A percentile compares a stretch with the other conserved stretches of the same genome.
phyloP scores from a whole-genome alignment of 2,888 invertebrate species.

The Noctua comes region DNA sequence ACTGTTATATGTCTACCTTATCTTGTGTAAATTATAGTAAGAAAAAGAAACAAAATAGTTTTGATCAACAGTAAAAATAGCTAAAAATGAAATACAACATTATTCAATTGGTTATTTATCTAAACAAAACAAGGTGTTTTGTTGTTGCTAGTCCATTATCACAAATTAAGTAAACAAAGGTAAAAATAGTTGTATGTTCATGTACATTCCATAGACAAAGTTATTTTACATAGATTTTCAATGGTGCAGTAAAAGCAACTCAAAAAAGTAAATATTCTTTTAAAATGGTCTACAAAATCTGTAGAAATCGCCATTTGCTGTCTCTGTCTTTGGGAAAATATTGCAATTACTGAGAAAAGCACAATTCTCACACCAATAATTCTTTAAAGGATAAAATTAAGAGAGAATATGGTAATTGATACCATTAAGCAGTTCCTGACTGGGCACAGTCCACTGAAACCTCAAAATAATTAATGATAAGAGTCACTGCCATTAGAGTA shows the following conservation, averaged over 20 bases:
- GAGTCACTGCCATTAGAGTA: neutral
- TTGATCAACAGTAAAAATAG: neutral
- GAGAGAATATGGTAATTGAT: neutral
- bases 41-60: conserved; percentile 2
- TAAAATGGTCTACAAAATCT: neutral
- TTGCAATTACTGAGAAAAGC: neutral
- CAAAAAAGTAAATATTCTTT: neutral
- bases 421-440: neutral
- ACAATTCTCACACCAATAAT: neutral
- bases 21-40: conserved; percentile 15
- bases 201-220: neutral
- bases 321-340: neutral
- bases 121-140: neutral
- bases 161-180: neutral
- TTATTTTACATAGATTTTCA: neutral
- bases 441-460: neutral
- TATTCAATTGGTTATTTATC: neutral
- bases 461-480: neutral
- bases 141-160: neutral
- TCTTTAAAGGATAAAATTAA: neutral
- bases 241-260: neutral
- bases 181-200: neutral
- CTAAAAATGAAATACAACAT: neutral
- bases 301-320: neutral
- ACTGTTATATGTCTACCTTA: conserved; percentile 1